Conservation (phyloP, 2,797 vertebrate genomes). For the Phalanger gymnotis region DNA sequence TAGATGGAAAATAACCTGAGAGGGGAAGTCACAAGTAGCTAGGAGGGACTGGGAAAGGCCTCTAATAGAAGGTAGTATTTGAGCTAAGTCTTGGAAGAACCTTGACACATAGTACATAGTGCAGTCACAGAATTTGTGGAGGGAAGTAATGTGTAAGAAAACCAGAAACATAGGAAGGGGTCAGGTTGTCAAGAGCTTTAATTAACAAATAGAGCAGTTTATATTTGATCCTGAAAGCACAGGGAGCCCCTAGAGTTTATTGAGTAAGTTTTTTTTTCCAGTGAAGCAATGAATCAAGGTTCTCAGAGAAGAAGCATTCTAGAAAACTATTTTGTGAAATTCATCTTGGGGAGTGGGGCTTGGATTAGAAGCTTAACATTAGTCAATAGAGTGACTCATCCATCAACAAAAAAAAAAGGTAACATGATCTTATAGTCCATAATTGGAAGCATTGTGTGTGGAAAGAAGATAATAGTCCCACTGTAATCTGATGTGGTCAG, state of each 20-base stretch:
- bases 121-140: background rate
- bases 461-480: background rate
- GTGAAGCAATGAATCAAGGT: background rate
- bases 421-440: background rate
- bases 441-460: background rate
- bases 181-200: background rate
- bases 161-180: background rate
- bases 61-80: background rate
- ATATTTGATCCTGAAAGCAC: background rate
- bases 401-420: background rate
- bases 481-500: background rate
- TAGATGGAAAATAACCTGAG: background rate
- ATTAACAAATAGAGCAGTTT: background rate
- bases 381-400: no score
- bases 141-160: background rate
- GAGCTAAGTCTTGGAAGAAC: background rate
- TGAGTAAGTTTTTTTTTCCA: background rate
- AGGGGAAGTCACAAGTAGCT: background rate
- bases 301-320: background rate
- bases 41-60: background rate
- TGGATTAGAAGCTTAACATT: no score
- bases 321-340: background rate
- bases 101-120: background rate
- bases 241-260: background rate
- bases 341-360: background rate